phyloP scores from a whole-genome alignment of 2,113 vertebrate genomes.

The Bungarus multicinctus region DNA sequence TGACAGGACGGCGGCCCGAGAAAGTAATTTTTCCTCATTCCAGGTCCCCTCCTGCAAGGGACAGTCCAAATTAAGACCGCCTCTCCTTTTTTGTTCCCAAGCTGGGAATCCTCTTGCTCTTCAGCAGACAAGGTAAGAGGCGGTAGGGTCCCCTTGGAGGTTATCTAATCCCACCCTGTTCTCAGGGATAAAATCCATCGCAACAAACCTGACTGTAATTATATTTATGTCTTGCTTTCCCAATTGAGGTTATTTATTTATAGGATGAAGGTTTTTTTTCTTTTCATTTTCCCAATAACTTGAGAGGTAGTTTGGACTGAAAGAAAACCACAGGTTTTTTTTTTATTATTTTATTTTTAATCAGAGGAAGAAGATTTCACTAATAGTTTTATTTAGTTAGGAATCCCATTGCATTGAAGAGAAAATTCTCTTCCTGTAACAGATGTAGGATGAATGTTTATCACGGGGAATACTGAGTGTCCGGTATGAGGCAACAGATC shows the following conservation, averaged over 20 bases:
- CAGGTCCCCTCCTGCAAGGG: neutral
- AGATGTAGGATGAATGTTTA: neutral
- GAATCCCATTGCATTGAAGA: neutral
- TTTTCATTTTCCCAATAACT: neutral
- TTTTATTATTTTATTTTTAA: neutral
- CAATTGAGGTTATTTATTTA: neutral
- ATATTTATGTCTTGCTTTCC: neutral
- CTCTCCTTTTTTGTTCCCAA: no score
- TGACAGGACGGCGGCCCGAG: rapidly evolving
- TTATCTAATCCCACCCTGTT: neutral
- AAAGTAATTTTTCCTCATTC: neutral
- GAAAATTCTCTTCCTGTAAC: neutral
- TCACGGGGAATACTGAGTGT: neutral
- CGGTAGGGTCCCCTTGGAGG: neutral
- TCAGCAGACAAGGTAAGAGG: neutral
- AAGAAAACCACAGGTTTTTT: neutral
- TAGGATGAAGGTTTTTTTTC: neutral
- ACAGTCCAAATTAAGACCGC: neutral
- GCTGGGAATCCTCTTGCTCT: neutral
- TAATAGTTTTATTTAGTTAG: neutral
- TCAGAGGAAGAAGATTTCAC: neutral
- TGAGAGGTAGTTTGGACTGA: neutral
- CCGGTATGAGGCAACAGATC: neutral
- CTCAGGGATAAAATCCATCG: neutral
- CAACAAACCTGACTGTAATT: neutral